Base-by-base conservation (phyloP, 1,140 invertebrate species). In the Drosophila nigrodunni region DNA sequence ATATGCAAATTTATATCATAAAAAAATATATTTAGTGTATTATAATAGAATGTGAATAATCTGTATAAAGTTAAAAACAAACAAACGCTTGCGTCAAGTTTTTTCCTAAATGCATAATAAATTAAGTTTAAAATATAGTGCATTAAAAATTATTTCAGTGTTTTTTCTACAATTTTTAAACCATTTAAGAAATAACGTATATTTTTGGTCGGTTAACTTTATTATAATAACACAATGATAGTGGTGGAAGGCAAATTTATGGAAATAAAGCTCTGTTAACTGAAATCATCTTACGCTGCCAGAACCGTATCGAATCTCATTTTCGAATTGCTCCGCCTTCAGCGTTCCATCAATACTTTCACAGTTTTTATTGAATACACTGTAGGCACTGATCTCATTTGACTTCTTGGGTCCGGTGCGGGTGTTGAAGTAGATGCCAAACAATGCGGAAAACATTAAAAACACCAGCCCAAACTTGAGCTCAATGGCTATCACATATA, bases 341-440 rank as follows among this genome's bases (percentile, higher is more conserved):
- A 99, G 93, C 2, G 98, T 98, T 11, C 98, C 98, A 79, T 98
- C 96, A 72, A 99, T 97, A 58, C 97, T 95, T 91, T 97, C 95
- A 93, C 97, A 99, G 83, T 98, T 96, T 73, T 96, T 95, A 94
- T 99, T 99, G 91, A 99, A 99, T 0, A 99, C 98, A 61, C 98
- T 99, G 92, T 99, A 99, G 0, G 98, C 98, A 93, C 97, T 99
- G 0, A 97, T 92, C 94, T 98, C 97, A 39, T 95, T 95, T 47
- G 92, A 92, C 62, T 94, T 95, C 90, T 94, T 96, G 15, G 94
- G 94, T 7, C 94, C 93, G 3, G 96, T 96, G 50, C 97, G 93
- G 39, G 97, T 98, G 91, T 98, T 99, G 0, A 95, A 93, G 90
- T 95, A 99, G 50, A 99, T 97, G 18, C 97, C 94, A 78, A 97